Evolutionary conservation across 2,797 vertebrate species (phyloP).

Genomic region (Sebastes steindachneri): DNA sequence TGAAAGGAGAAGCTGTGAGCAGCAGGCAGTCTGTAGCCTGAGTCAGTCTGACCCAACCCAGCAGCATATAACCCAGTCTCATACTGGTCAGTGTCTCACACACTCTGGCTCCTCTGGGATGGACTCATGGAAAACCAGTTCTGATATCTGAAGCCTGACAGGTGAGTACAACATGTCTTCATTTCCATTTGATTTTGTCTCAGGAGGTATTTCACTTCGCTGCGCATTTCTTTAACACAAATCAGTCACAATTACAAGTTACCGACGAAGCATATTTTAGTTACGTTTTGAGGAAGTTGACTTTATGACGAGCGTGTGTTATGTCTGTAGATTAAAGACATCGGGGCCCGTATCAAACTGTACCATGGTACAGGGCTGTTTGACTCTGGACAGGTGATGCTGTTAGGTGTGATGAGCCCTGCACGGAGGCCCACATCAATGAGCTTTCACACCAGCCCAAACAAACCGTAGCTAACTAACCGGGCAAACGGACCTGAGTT

Average conservation of each 20-base stretch:
- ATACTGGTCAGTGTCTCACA: background rate
- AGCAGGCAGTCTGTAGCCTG: background rate
- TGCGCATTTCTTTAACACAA: background rate
- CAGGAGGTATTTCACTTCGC: background rate
- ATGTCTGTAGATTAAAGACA: no score
- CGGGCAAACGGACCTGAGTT: no score
- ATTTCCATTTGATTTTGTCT: background rate
- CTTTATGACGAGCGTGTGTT: no score
- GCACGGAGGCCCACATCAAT: no score
- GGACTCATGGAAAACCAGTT: background rate
- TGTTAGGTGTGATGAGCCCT: no score
- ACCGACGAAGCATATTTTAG: background rate
- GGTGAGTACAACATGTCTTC: conserved; percentile 20
- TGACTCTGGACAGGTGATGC: no score
- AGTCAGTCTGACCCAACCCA: conserved; percentile 17
- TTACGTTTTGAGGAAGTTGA: background rate
- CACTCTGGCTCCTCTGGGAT: background rate
- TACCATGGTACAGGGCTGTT: no score
- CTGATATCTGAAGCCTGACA: conserved; percentile 16
- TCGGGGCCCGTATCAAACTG: no score
- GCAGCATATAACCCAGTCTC: conserved; percentile 11
- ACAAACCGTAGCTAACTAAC: no score
- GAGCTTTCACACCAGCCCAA: no score
- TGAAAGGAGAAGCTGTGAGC: conserved; percentile 9
- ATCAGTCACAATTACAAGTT: background rate